phyloP scores from a whole-genome alignment of 2,888 invertebrate genomes.

The Hemicrepidius hirtus region DNA sequence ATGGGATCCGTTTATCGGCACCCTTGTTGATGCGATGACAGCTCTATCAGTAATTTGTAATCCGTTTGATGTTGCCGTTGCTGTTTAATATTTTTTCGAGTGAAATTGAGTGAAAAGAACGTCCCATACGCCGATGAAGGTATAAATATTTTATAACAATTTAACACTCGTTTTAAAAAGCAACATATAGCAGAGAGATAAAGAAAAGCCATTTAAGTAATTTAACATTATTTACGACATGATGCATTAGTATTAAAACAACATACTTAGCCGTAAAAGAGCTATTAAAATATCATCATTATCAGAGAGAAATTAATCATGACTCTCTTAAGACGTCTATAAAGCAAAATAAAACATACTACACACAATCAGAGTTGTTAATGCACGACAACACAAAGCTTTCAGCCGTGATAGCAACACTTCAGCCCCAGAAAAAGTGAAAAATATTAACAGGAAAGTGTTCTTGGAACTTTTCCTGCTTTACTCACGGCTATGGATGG shows the following conservation, averaged over 20 bases:
- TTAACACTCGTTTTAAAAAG: constrained; percentile 10
- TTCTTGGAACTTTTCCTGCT: constrained; percentile 27
- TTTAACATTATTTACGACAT: constrained; percentile 65
- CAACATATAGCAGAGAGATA: constrained; percentile 29
- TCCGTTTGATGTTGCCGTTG: constrained; percentile 14
- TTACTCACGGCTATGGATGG: not conserved
- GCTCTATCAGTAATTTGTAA: constrained; percentile 22
- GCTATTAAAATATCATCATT: constrained; percentile 69
- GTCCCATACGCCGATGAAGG: constrained; percentile 7
- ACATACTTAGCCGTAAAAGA: constrained; percentile 69
- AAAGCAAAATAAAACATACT: constrained; percentile 67
- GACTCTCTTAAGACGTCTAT: constrained; percentile 65
- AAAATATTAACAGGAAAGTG: constrained; percentile 34
- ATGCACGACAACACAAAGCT: constrained; percentile 71
- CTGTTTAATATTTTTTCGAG: not conserved
- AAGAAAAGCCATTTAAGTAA: constrained; percentile 51
- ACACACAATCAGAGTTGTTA: constrained; percentile 65
- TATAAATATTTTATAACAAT: constrained; percentile 17
- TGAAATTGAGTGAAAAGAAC: constrained; percentile 12
- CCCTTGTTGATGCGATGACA: constrained; percentile 27
- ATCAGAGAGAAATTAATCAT: constrained; percentile 68
- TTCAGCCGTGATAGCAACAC: constrained; percentile 64
- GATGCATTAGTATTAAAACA: constrained; percentile 66
- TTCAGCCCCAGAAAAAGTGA: constrained; percentile 30
- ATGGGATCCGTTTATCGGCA: constrained; percentile 28